Conservation (phyloP, 2,888 invertebrate species). For the Drosophila planitibia region DNA sequence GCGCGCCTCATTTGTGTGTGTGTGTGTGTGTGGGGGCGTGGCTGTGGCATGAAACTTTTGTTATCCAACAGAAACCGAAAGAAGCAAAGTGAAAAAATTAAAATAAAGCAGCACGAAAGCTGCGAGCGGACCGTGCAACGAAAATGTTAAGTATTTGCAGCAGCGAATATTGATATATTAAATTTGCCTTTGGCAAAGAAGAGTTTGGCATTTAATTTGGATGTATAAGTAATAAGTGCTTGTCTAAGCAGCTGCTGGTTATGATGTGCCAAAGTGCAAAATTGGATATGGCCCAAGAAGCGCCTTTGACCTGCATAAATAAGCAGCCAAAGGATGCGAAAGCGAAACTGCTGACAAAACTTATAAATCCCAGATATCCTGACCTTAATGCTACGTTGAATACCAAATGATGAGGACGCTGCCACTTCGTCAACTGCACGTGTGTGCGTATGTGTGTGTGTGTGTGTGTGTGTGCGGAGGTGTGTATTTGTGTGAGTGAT, state of each 20-base stretch:
- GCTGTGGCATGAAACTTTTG: conserved; percentile 60
- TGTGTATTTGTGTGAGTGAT: conserved; percentile 24
- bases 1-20: conserved; percentile 34
- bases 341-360: conserved; percentile 77
- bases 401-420: conserved; percentile 74
- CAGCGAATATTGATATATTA: conserved; percentile 37
- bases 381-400: conserved; percentile 82
- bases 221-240: conserved; percentile 59
- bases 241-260: conserved; percentile 48
- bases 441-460: conserved; percentile 14
- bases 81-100: conserved; percentile 32
- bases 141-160: conserved; percentile 32
- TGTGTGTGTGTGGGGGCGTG: conserved; percentile 44
- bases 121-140: conserved; percentile 32
- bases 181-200: conserved; percentile 18
- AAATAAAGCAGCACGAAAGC: conserved; percentile 19
- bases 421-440: conserved; percentile 36
- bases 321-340: conserved; percentile 57
- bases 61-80: conserved; percentile 45
- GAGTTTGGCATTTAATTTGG: conserved; percentile 48
- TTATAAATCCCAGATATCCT: conserved; percentile 82
- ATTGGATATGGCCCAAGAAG: conserved; percentile 13
- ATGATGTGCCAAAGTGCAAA: conserved; percentile 75
- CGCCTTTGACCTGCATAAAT: conserved; percentile 67
- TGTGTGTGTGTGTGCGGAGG: background rate